Evolutionary conservation across 2,888 invertebrate species (phyloP).

Genomic region (Temnothorax ravouxi): DNA sequence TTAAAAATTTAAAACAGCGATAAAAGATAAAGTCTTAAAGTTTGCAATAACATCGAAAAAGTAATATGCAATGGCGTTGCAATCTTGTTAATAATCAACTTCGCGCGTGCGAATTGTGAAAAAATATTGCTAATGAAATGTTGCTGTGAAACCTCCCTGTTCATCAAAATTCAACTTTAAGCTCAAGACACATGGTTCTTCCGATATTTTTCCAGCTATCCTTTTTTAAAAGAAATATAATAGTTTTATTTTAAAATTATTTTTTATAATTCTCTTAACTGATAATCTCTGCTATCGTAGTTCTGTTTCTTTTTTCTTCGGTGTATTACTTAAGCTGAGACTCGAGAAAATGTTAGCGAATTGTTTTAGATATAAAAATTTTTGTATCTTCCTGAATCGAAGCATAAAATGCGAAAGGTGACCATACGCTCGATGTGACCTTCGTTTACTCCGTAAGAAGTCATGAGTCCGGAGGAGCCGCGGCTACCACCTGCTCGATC

Average conservation of each 20-base stretch:
- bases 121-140: background rate
- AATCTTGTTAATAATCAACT: slow-evolving; percentile 1
- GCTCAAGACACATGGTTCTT: background rate
- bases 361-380: background rate
- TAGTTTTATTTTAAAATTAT: background rate
- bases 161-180: background rate
- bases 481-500: slow-evolving; percentile 63
- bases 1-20: background rate
- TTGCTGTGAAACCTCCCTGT: background rate
- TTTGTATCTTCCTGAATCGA: background rate
- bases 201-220: background rate
- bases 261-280: background rate
- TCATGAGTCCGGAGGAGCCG: slow-evolving; percentile 25
- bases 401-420: background rate
- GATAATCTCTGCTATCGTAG: background rate
- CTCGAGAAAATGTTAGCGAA: background rate
- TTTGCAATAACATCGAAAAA: background rate
- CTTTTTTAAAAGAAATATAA: background rate
- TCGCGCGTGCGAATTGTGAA: background rate
- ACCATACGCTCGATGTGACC: slow-evolving; percentile 33
- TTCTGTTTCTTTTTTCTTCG: too few species aligned
- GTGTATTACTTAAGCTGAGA: background rate
- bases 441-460: slow-evolving; percentile 37
- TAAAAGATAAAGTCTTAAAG: too few species aligned
- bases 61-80: background rate